Evolutionary conservation across 2,797 vertebrate genomes (phyloP), one percentile per base, ranked within the genome.

Genomic region (Glossophaga mutica): DNA sequence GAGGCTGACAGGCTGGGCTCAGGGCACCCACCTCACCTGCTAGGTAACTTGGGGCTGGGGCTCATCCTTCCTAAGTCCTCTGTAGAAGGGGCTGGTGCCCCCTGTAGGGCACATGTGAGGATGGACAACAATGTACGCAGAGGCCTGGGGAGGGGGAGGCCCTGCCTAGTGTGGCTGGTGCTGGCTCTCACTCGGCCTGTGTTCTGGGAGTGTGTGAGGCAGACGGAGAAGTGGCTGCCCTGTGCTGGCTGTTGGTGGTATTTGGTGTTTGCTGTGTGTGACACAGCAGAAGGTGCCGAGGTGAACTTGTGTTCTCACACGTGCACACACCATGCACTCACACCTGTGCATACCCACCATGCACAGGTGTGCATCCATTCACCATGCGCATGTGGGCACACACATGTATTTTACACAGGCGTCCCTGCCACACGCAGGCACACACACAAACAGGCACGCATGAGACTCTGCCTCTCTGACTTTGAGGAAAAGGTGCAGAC

Each of bases 361-460:
- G 29, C 76, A 73, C 37, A 24, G 57, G 5, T 32, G 55, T 42
- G 32, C 32, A 2, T 2, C 9, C 9, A 14, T 32, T 15, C 48
- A 52, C 26, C 62, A 7, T 15, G 16, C 11, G 34, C 26, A 34
- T 8, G 6, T 29, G 65, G 52, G n/a, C 11, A 19, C n/a, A 29
- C 12, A 24, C 57, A 79, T 10, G 15, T 14, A 1, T 34, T 22
- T 22, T 3, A 24, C 19, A 62, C 37, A n/a, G 57, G 57, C 4
- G 16, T 9, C 5, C 5, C 2, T 32, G 37, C 29, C n/a, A n/a
- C 62, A 42, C 0, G 3, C 39, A 90, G 59, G 32, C 19, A 74
- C 19, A 42, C 29, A 48, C 22, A 62, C n/a, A 37, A 37, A 37
- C 32, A 67, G 34, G 50, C 0, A 0, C 6, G 2, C 16, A 0